Conservation (phyloP, 2,797 vertebrate genomes). For the Danio jaintianensis region DNA sequence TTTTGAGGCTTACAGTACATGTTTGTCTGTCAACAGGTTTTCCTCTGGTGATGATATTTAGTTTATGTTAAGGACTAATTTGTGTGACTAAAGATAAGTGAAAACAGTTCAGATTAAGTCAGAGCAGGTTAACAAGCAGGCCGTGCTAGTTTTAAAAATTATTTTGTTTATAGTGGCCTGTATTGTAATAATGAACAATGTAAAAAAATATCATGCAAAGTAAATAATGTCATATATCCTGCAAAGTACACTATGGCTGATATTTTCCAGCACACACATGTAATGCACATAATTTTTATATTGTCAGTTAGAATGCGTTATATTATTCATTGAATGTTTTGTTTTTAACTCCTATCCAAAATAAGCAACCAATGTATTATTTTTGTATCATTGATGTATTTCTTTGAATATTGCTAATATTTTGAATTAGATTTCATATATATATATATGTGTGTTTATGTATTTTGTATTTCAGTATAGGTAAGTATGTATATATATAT, state of each 20-base stretch:
- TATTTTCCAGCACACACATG: not conserved
- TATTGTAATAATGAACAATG: not conserved
- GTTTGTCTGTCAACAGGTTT: slow-evolving; percentile 10
- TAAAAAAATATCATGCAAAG: not conserved
- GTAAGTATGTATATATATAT: too few species aligned
- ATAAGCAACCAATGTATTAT: not conserved
- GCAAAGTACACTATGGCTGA: too few species aligned
- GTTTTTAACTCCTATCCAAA: not conserved
- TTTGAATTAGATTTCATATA: not conserved
- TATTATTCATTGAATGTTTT: not conserved
- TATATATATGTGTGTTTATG: too few species aligned
- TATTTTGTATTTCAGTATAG: too few species aligned
- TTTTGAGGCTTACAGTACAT: slow-evolving; percentile 10
- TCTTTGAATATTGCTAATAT: not conserved
- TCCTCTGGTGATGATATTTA: not conserved
- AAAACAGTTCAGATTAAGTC: not conserved
- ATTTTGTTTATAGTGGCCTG: not conserved
- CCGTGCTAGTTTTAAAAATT: not conserved
- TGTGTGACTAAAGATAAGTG: slow-evolving; percentile 16
- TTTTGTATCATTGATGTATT: not conserved
- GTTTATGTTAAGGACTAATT: slow-evolving; percentile 20
- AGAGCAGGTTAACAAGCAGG: slow-evolving; percentile 10
- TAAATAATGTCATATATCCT: too few species aligned
- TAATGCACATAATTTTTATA: not conserved
- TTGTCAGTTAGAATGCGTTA: not conserved